Evolutionary conservation across 1,140 invertebrate species (phyloP), one percentile per base, ranked within the genome.

Genomic region (Formica selysi): DNA sequence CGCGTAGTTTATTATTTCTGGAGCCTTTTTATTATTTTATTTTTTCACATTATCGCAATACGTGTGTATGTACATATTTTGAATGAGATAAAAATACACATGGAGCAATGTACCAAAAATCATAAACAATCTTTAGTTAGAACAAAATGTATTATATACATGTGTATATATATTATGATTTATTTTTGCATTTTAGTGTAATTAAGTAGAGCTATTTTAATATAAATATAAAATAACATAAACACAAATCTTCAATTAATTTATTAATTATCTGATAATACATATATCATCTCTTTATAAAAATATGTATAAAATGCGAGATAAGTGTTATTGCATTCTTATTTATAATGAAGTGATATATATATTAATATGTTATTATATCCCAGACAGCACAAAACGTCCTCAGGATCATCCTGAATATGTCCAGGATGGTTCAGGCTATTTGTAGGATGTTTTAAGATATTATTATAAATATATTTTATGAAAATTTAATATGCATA

Each of bases 21-120:
- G 3, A 32, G 26, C 26, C 1, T 32, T 32, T 32, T 32, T 32
- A 32, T 32, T 32, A 32, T 64, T 10, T 64, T 65, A 64, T 8
- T 38, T 26, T 38, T 51, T 32, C 1, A 54, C 16, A n/a, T 76
- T 76, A 38, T 76, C 73, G 2, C 4, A n/a, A 64, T 11, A 48
- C 22, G 2, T 62, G 10, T 48, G 16, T 32, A 32, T 32, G 3
- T 32, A 54, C 22, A 61, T 41, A 26, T 54, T 67, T 65, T 79
- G 62, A 78, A 65, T 65, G 19, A 65, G 41, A 64, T 64, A 36
- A 32, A 7, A 3, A 22, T 13, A 51, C 7, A 22, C 8, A 7
- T 65, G 32, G 41, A 51, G 10, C 11, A 65, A 78, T 16, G 19
- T 16, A 79, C 7, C 3, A 61, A 64, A 65, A 36, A 36, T 79